A percentile compares a stretch with the other conserved stretches of the same genome.
These are phyloP conservation scores for Acipenser oxyrinchus DNA, from an alignment of 2,797 vertebrate species.

Conservation along the genomic window DNA sequence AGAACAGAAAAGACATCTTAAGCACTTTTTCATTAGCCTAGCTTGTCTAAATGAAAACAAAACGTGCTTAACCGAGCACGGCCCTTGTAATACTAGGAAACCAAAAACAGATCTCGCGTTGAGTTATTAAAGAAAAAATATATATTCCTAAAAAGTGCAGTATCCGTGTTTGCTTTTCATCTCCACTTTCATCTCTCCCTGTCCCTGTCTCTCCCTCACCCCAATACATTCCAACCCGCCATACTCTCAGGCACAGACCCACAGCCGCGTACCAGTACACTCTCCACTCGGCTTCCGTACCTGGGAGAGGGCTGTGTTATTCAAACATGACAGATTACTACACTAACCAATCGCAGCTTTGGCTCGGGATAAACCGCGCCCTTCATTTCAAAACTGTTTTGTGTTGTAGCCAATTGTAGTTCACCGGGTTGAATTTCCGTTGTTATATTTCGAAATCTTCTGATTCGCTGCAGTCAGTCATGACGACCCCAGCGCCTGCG, in stretches of 20 bases:
- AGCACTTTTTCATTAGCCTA: conserved; percentile 45
- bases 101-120: background rate
- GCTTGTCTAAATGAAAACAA: conserved; percentile 43
- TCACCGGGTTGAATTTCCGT: conserved; percentile 42
- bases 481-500: conserved; percentile 40
- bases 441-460: conserved; percentile 48
- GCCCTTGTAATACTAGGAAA: conserved; percentile 13
- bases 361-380: conserved; percentile 24
- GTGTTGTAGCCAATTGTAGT: conserved; percentile 27
- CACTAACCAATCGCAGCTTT: conserved; percentile 40
- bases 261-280: conserved; percentile 50
- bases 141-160: conserved; percentile 18
- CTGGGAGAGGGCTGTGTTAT: conserved; percentile 27
- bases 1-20: conserved; percentile 17
- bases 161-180: conserved; percentile 42
- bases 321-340: conserved; percentile 37
- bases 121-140: conserved; percentile 13
- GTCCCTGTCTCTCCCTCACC: conserved; percentile 34
- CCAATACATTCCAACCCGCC: conserved; percentile 49
- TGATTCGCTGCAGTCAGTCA: conserved; percentile 50
- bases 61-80: conserved; percentile 55
- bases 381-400: conserved; percentile 18
- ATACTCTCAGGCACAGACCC: conserved; percentile 69
- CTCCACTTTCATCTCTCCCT: conserved; percentile 38
- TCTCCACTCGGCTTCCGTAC: conserved; percentile 67